Evolutionary conservation across 2,888 invertebrate species (phyloP).

Genomic region (Nasonia oneida): DNA sequence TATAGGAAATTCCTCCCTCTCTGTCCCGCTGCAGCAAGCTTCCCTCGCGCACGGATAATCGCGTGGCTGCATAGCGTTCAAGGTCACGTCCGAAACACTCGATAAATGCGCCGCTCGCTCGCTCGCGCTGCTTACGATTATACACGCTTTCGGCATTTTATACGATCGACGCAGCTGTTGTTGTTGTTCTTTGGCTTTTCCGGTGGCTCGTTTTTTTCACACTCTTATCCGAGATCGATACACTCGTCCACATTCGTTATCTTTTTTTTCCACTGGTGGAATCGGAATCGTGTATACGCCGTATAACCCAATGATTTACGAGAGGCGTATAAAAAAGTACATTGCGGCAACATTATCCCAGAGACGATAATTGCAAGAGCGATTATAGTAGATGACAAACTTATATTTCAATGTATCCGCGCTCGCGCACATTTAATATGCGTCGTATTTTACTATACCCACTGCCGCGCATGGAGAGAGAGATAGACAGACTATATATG

Average conservation of each 20-base stretch:
- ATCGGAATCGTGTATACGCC: no score
- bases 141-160: background rate
- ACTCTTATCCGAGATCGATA: no score
- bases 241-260: no score
- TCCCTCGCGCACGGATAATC: slow-evolving; percentile 44
- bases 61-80: slow-evolving; percentile 41
- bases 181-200: no score
- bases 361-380: background rate
- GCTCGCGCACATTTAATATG: slow-evolving; percentile 10
- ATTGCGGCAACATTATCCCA: background rate
- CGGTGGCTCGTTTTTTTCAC: no score
- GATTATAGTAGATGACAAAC: slow-evolving; percentile 1
- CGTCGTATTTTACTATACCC: background rate
- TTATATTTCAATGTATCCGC: background rate
- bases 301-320: no score
- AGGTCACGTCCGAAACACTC: slow-evolving; percentile 57
- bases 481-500: no score
- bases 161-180: no score
- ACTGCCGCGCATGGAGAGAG: background rate
- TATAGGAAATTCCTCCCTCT: slow-evolving; percentile 49
- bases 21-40: background rate
- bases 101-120: background rate
- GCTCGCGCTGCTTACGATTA: slow-evolving; percentile 29
- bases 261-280: no score
- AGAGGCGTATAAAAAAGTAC: no score